Percentiles rank a stretch among this genome's conserved stretches.
phyloP scores from a whole-genome alignment of 1,140 invertebrate genomes.

The Drosophila mojavensis region DNA sequence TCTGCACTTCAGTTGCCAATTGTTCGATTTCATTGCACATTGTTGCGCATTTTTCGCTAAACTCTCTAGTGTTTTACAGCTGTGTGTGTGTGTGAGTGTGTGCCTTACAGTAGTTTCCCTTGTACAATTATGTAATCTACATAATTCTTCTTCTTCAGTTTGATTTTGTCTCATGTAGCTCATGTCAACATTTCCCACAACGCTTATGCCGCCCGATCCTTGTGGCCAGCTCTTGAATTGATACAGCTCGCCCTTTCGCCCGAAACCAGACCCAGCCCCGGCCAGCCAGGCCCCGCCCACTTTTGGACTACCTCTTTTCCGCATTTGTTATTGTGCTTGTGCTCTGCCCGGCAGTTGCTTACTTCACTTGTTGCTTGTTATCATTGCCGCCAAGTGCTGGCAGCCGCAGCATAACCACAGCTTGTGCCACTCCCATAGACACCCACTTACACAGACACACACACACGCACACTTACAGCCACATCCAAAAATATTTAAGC shows the following conservation, averaged over 20 bases:
- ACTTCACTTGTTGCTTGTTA: constrained; percentile 58
- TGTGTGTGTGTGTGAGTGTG: constrained; percentile 16
- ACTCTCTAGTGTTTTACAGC: constrained; percentile 34
- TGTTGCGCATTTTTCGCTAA: constrained; percentile 65
- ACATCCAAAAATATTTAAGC: not conserved
- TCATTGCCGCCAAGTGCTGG: constrained; percentile 41
- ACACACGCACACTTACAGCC: not conserved
- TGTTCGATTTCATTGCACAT: constrained; percentile 77
- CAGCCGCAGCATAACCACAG: constrained; percentile 37
- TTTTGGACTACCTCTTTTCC: constrained; percentile 1
- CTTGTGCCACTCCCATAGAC: constrained; percentile 9
- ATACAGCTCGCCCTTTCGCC: constrained; percentile 25
- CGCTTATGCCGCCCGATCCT: constrained; percentile 46
- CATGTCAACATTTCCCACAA: constrained; percentile 77
- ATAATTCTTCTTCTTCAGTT: constrained; percentile 74
- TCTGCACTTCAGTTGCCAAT: constrained; percentile 57
- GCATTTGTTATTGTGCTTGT: constrained; percentile 37
- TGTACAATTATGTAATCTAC: constrained; percentile 82
- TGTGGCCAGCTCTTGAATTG: constrained; percentile 69
- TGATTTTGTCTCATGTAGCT: constrained; percentile 73
- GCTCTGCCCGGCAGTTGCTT: constrained; percentile 31
- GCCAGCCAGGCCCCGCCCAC: constrained; percentile 8
- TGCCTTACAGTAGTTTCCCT: constrained; percentile 65
- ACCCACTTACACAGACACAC: too few relatives aligned
- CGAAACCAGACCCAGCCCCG: not conserved